A percentile compares a stretch with the other conserved stretches of the same genome.
phyloP scores from a whole-genome alignment of 1,140 invertebrate species.

The Trypoxylus dichotomus region DNA sequence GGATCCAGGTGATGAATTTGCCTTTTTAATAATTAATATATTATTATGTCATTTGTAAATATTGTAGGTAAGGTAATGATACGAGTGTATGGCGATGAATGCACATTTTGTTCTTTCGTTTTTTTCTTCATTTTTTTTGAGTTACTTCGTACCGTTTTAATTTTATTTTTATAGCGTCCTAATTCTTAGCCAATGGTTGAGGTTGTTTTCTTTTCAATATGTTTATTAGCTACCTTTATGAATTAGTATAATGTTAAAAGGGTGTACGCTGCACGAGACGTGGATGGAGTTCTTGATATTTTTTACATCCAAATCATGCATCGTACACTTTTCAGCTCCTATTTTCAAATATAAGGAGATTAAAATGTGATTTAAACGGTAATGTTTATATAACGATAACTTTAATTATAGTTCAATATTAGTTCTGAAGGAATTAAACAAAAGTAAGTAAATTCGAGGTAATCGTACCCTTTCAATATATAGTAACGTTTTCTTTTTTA shows the following conservation, averaged over 20 bases:
- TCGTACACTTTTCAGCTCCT: background rate
- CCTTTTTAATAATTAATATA: slow-evolving; percentile 36
- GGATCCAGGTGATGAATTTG: slow-evolving; percentile 50
- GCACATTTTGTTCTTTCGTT: slow-evolving; percentile 7
- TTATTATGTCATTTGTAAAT: slow-evolving; percentile 45
- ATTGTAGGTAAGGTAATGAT: slow-evolving; percentile 36
- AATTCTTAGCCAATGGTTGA: slow-evolving; percentile 31
- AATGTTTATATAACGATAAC: slow-evolving; percentile 11
- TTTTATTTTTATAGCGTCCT: background rate
- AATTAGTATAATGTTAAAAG: slow-evolving; percentile 19
- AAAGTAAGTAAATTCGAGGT: slow-evolving; percentile 21
- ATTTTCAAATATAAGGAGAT: slow-evolving; percentile 18
- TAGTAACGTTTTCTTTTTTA: slow-evolving; percentile 3
- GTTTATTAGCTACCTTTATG: slow-evolving; percentile 6
- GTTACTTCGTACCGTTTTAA: no score
- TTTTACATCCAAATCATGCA: background rate
- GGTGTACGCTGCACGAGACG: background rate
- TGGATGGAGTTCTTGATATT: no score
- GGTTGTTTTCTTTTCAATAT: slow-evolving; percentile 15
- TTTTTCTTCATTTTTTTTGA: background rate
- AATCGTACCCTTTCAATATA: slow-evolving; percentile 26
- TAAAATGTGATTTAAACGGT: slow-evolving; percentile 26
- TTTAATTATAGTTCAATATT: background rate
- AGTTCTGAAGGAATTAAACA: background rate
- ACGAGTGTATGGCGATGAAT: slow-evolving; percentile 39